Conservation (phyloP, 35 echinoderm and acorn worm genomes). For the Heliocidaris tuberculata region DNA sequence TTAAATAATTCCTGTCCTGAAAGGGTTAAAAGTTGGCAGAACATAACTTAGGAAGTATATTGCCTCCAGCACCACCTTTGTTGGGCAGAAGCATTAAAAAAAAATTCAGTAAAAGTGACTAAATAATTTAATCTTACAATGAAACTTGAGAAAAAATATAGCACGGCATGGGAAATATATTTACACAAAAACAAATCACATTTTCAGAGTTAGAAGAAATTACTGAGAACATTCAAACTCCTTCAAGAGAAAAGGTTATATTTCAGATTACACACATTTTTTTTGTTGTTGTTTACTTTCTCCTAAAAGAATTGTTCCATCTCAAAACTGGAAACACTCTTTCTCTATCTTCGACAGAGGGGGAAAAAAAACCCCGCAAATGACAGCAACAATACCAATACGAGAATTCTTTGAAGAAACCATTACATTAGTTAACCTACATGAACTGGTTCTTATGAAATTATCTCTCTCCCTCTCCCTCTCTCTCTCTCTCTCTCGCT, state of each 20-base stretch:
- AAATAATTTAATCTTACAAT: neutral
- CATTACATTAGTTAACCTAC: neutral
- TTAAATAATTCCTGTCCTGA: too few species aligned
- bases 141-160: too few species aligned
- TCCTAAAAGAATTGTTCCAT: neutral
- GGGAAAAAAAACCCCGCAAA: neutral
- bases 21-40: too few species aligned
- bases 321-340: neutral
- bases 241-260: neutral
- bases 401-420: neutral
- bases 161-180: too few species aligned
- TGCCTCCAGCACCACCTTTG: too few species aligned
- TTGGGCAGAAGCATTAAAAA: neutral
- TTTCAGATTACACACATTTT: neutral
- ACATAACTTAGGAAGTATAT: too few species aligned
- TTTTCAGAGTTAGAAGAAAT: too few species aligned
- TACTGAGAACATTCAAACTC: too few species aligned
- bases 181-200: too few species aligned
- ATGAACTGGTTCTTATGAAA: neutral
- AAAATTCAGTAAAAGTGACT: neutral
- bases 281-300: too few species aligned
- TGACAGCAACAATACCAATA: neutral
- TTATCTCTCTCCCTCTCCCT: neutral
- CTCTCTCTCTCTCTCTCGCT: neutral
- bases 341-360: neutral